Percentiles rank a stretch among this genome's conserved stretches.
Evolutionary conservation across 2,888 invertebrate genomes (phyloP).

Genomic region (Operophtera brumata): DNA sequence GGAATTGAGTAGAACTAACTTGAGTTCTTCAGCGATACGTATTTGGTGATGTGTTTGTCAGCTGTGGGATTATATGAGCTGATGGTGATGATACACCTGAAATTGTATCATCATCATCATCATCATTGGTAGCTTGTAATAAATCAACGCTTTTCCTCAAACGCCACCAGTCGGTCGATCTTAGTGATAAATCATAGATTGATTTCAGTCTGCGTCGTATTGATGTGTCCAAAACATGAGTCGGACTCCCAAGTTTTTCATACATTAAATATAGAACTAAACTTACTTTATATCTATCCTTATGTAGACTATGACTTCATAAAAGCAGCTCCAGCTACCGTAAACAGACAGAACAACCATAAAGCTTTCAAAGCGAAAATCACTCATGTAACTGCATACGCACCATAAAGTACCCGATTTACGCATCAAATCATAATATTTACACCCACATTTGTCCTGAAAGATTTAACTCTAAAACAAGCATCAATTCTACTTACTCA

Average conservation of each 20-base stretch:
- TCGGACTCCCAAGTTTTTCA: background rate
- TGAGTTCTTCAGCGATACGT: no score
- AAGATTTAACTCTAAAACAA: slow-evolving; percentile 49
- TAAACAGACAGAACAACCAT: slow-evolving; percentile 44
- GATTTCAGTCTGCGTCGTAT: background rate
- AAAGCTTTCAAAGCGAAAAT: slow-evolving; percentile 49
- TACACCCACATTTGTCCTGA: slow-evolving; percentile 49
- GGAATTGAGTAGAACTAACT: background rate
- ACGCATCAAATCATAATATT: slow-evolving; percentile 42
- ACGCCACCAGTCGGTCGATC: no score
- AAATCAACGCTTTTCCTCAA: background rate
- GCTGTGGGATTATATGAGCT: no score
- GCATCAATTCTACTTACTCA: slow-evolving; percentile 68
- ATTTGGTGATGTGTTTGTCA: no score
- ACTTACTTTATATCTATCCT: slow-evolving; percentile 4
- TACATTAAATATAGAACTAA: background rate
- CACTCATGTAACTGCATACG: slow-evolving; percentile 46
- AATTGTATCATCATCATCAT: no score
- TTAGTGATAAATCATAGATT: background rate
- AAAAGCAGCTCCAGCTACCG: slow-evolving; percentile 28
- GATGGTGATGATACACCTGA: no score
- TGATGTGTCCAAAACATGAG: background rate
- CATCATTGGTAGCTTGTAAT: background rate
- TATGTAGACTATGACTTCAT: slow-evolving; percentile 7
- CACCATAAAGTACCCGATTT: slow-evolving; percentile 46